Percentiles rank a stretch among this genome's conserved stretches.
Evolutionary conservation across 1,140 invertebrate genomes (phyloP).

Genomic region (Scaptomyza montana): DNA sequence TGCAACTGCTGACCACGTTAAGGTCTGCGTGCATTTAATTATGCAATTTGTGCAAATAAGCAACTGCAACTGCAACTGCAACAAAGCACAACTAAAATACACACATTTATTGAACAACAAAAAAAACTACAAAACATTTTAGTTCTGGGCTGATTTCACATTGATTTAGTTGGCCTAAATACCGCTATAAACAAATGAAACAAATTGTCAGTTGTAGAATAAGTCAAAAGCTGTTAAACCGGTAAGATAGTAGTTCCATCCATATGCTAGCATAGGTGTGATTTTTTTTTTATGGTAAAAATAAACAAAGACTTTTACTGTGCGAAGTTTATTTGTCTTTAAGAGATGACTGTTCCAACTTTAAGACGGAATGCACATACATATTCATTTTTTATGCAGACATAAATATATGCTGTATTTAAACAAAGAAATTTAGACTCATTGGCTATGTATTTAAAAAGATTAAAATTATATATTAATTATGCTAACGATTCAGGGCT

Average conservation of each 20-base stretch:
- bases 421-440: background rate
- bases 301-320: slow-evolving; percentile 26
- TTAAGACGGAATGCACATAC: background rate
- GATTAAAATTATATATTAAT: background rate
- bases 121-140: slow-evolving; percentile 20
- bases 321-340: slow-evolving; percentile 8
- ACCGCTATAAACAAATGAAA: slow-evolving; percentile 34
- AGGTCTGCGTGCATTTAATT: slow-evolving; percentile 82
- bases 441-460: too few relatives aligned
- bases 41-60: slow-evolving; percentile 79
- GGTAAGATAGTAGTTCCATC: slow-evolving; percentile 28
- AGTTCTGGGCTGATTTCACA: slow-evolving; percentile 55
- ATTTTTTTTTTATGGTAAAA: background rate
- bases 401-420: background rate
- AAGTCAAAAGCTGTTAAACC: slow-evolving; percentile 54
- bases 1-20: slow-evolving; percentile 41
- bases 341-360: background rate
- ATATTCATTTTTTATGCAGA: too few relatives aligned
- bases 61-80: slow-evolving; percentile 24
- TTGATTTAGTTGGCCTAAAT: slow-evolving; percentile 53
- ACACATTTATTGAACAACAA: background rate
- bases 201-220: slow-evolving; percentile 25
- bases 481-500: background rate
- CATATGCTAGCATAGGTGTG: slow-evolving; percentile 22
- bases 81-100: slow-evolving; percentile 9